Percentiles rank a stretch among this genome's conserved stretches.
Evolutionary conservation across 2,113 vertebrate species (phyloP).

Genomic region (Cyprinodon variegatus): DNA sequence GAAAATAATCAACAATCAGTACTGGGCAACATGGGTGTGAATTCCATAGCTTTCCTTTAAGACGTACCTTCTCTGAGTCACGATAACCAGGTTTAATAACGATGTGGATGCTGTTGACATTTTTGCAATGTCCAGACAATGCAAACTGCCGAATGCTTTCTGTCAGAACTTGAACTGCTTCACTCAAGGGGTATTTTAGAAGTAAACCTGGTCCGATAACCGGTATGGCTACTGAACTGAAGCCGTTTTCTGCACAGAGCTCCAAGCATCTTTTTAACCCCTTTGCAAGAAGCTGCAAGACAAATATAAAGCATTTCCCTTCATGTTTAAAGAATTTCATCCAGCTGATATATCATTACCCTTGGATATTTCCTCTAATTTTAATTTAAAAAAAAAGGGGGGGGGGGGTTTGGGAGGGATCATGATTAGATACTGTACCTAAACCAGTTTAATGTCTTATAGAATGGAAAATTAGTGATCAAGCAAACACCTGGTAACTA

Average conservation of each 20-base stretch:
- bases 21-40: not conserved
- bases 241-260: slow-evolving; percentile 51
- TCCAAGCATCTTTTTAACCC: slow-evolving; percentile 60
- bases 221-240: slow-evolving; percentile 61
- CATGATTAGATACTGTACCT: not conserved
- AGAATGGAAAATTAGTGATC: not conserved
- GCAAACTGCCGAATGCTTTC: slow-evolving; percentile 58
- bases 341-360: not conserved
- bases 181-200: slow-evolving; percentile 40
- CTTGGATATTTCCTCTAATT: not conserved
- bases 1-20: not conserved
- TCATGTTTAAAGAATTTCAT: not conserved
- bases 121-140: slow-evolving; percentile 2
- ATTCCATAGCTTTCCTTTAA: not conserved
- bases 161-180: slow-evolving; percentile 57
- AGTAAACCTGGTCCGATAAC: slow-evolving; percentile 66
- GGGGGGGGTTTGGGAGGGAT: not conserved
- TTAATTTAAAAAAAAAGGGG: not conserved
- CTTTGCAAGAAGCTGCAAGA: slow-evolving; percentile 50
- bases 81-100: slow-evolving; percentile 59
- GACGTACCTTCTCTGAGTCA: slow-evolving; percentile 54
- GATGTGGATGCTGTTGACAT: slow-evolving; percentile 59
- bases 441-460: not conserved
- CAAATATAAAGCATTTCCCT: not conserved
- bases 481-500: not conserved